Evolutionary conservation across 2,113 vertebrate species (phyloP).

Genomic region (Plecotus auritus): DNA sequence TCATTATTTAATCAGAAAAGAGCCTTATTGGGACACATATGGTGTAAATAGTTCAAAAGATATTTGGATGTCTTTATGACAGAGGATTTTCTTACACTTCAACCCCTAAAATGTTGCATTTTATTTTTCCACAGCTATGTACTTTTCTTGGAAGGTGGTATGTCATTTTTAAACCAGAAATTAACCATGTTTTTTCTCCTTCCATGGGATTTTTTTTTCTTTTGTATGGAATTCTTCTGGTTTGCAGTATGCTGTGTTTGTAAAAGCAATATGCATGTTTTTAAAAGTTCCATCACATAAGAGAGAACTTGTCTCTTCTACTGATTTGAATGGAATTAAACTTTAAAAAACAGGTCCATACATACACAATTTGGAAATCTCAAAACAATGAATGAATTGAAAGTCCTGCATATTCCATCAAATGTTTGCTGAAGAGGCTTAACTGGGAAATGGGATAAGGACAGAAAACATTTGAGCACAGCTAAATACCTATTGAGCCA

Average conservation of each 20-base stretch:
- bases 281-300: conserved; percentile 19
- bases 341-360: conserved; percentile 41
- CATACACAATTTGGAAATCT: background rate
- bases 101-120: conserved; percentile 65
- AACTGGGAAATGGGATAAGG: background rate
- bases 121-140: conserved; percentile 52
- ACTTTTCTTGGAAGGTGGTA: conserved; percentile 39
- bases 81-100: conserved; percentile 58
- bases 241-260: background rate
- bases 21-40: conserved; percentile 58
- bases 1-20: conserved; percentile 71
- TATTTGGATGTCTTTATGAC: conserved; percentile 62
- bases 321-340: conserved; percentile 31
- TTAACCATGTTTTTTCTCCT: background rate
- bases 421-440: conserved; percentile 15
- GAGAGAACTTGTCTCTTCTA: conserved; percentile 48
- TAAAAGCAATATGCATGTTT: conserved; percentile 33
- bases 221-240: conserved; percentile 45
- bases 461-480: background rate
- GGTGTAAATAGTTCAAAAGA: conserved; percentile 71
- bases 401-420: background rate
- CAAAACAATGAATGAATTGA: background rate
- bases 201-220: conserved; percentile 14
- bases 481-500: background rate
- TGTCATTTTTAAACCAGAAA: conserved; percentile 57